Evolutionary conservation across 2,888 invertebrate species (phyloP).

Genomic region (Tetragonisca angustula): DNA sequence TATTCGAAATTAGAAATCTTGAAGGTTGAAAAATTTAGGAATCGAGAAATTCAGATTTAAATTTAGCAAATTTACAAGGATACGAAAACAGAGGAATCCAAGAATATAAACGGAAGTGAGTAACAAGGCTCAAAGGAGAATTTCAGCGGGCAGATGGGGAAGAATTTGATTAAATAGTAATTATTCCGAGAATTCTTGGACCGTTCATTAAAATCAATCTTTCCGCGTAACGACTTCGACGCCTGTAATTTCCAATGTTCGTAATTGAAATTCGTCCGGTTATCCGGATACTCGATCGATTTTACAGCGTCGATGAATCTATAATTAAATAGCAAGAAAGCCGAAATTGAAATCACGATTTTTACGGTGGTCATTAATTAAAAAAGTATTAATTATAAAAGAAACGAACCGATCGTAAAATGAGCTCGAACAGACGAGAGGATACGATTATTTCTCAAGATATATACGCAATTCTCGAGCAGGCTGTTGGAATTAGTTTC

Average conservation of each 20-base stretch:
- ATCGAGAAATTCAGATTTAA: neutral
- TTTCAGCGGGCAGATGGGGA: neutral
- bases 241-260: slow-evolving; percentile 29
- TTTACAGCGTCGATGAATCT: slow-evolving; percentile 10
- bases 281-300: slow-evolving; percentile 16
- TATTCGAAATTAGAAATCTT: too few relatives aligned
- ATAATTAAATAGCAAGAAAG: neutral
- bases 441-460: neutral
- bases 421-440: neutral
- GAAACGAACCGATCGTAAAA: neutral
- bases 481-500: neutral
- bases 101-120: neutral
- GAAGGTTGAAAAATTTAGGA: neutral
- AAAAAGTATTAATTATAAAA: neutral
- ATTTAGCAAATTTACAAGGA: neutral
- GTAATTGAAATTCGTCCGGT: slow-evolving; percentile 38
- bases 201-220: slow-evolving; percentile 29
- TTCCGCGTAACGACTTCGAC: slow-evolving; percentile 6
- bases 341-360: neutral
- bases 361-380: neutral
- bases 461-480: too few relatives aligned
- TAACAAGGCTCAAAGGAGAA: slow-evolving; percentile 24
- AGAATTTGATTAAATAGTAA: slow-evolving; percentile 18
- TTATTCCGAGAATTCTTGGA: slow-evolving; percentile 23
- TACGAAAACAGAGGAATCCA: neutral